phyloP scores from a whole-genome alignment of 30 jellyfish, hydroid and myxozoan genomes.

The Aurelia aurita region DNA sequence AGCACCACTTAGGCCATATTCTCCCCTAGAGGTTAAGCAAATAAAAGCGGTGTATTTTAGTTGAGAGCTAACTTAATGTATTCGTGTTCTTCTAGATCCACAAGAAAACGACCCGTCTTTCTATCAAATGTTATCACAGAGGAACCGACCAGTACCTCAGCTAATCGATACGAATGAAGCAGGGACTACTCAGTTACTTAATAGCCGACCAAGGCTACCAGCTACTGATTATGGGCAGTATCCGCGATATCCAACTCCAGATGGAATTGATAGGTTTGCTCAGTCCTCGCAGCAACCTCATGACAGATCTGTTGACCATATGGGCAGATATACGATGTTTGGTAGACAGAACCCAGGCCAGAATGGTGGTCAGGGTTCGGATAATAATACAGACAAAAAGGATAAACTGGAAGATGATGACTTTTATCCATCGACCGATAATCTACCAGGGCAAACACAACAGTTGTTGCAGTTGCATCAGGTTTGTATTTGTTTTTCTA shows the following conservation, averaged over 20 bases:
- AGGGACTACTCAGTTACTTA: background rate
- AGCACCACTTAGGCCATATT: too few species aligned
- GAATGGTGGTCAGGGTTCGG: constrained; percentile 7
- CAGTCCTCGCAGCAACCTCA: too few species aligned
- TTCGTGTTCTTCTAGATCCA: too few species aligned
- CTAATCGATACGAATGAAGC: background rate
- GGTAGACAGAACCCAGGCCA: background rate
- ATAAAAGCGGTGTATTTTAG: too few species aligned
- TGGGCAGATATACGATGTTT: too few species aligned
- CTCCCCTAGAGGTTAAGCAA: too few species aligned
- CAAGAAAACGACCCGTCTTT: too few species aligned
- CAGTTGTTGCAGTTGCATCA: constrained; percentile 68
- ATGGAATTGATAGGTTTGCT: too few species aligned
- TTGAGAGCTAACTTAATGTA: too few species aligned
- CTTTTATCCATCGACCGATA: constrained; percentile 19
- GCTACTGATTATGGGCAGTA: constrained; percentile 1
- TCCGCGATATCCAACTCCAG: constrained; percentile 5
- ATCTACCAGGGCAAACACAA: constrained; percentile 62
- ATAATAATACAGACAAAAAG: background rate
- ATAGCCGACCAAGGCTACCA: constrained; percentile 8
- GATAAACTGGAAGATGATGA: constrained; percentile 35
- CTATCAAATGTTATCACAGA: too few species aligned
- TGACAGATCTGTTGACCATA: too few species aligned
- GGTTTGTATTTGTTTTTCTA: constrained; percentile 6
- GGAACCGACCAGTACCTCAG: too few species aligned